phyloP scores from a whole-genome alignment of 2,888 invertebrate species.

The Kryphioiulus occultus region DNA sequence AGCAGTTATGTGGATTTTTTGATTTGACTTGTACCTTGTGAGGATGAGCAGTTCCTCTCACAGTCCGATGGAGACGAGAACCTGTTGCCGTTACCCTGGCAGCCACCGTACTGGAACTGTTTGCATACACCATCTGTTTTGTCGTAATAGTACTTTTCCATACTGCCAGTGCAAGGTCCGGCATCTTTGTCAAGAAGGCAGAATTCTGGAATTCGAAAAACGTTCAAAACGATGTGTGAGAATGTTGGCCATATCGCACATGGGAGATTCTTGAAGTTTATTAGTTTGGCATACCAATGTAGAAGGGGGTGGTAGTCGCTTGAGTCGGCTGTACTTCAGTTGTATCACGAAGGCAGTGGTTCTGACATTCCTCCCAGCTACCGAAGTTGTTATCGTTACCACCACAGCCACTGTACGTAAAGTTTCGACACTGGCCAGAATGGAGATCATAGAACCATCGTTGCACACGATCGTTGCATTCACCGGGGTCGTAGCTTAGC shows the following conservation, averaged over 20 bases:
- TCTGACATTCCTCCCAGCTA: constrained; percentile 73
- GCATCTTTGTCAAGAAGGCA: constrained; percentile 74
- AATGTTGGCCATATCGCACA: background rate
- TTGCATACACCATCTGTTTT: constrained; percentile 75
- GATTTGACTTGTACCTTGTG: constrained; percentile 66
- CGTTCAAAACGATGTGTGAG: background rate
- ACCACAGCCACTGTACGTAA: constrained; percentile 81
- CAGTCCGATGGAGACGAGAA: constrained; percentile 76
- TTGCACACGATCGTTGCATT: constrained; percentile 66
- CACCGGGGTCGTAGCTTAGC: constrained; percentile 76
- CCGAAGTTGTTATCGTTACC: constrained; percentile 84
- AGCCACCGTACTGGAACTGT: constrained; percentile 82
- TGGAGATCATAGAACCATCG: constrained; percentile 76
- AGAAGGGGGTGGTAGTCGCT: constrained; percentile 1
- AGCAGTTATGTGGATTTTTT: background rate
- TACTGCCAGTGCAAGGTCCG: constrained; percentile 71
- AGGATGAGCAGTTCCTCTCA: constrained; percentile 69
- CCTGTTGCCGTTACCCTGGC: constrained; percentile 82
- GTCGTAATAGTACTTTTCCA: constrained; percentile 74
- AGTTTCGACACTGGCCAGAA: constrained; percentile 79
- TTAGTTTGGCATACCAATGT: constrained; percentile 14
- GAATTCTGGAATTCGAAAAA: constrained; percentile 65
- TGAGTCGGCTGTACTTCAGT: background rate
- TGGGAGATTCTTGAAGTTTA: background rate
- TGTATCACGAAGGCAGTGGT: constrained; percentile 66